A percentile compares a stretch with the other conserved stretches of the same genome.
Conservation (phyloP, 2,113 vertebrate species). For the Tamias sibiricus region DNA sequence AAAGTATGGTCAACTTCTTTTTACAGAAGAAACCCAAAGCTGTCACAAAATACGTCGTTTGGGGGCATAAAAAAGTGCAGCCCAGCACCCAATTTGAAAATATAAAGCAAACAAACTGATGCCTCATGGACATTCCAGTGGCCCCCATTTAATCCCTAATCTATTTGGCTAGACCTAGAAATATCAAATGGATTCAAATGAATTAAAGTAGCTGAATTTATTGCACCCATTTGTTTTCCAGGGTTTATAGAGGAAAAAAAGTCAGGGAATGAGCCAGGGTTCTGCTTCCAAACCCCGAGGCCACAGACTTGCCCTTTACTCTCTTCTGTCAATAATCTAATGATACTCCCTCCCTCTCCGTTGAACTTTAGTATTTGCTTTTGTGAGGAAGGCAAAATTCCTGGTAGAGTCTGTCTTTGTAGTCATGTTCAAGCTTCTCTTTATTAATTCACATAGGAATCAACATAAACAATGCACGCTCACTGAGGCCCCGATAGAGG, state of each 20-base stretch:
- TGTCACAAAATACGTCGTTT: background rate
- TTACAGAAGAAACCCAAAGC: background rate
- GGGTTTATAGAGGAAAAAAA: background rate
- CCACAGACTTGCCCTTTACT: background rate
- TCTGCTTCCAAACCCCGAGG: background rate
- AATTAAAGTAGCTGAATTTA: background rate
- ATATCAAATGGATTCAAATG: background rate
- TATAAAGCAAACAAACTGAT: background rate
- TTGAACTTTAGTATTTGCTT: background rate
- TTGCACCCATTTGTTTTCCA: background rate
- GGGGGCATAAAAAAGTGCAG: background rate
- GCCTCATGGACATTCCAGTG: background rate
- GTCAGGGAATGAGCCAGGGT: background rate
- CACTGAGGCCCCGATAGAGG: background rate
- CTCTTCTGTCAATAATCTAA: background rate
- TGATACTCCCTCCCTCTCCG: background rate
- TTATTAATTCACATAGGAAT: conserved; percentile 9
- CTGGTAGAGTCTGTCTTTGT: conserved; percentile 18
- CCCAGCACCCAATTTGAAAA: background rate
- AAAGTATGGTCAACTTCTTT: background rate
- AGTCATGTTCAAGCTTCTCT: background rate
- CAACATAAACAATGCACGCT: background rate
- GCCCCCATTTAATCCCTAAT: background rate
- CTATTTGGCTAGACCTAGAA: background rate
- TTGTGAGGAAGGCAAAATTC: background rate